Evolutionary conservation across 2,888 invertebrate genomes (phyloP).

Genomic region (Bombylius discolor): DNA sequence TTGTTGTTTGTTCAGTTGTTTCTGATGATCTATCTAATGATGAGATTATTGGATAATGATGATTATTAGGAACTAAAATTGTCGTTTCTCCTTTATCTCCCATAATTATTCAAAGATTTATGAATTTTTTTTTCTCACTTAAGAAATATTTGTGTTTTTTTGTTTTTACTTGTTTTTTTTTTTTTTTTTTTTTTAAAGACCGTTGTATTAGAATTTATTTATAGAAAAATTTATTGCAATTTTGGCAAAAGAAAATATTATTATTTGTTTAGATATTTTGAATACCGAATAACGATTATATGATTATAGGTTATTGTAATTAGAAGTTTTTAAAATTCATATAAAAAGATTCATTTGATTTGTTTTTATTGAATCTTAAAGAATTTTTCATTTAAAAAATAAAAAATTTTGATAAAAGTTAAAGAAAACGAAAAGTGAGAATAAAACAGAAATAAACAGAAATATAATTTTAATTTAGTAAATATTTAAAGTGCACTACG

Average conservation of each 20-base stretch:
- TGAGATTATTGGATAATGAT: neutral
- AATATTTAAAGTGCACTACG: neutral
- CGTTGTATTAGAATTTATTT: neutral
- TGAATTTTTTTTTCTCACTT: too few relatives aligned
- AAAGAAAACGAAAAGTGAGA: neutral
- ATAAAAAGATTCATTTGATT: too few relatives aligned
- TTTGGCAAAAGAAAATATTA: neutral
- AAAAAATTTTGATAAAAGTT: neutral
- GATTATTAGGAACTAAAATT: neutral
- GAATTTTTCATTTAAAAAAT: neutral
- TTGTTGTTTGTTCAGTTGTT: neutral
- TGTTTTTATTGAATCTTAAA: too few relatives aligned
- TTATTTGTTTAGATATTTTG: neutral
- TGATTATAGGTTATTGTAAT: too few relatives aligned
- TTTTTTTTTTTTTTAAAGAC: neutral
- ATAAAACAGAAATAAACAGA: too few relatives aligned
- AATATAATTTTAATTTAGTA: neutral
- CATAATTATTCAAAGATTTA: constrained; percentile 5
- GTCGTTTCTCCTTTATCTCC: constrained; percentile 7
- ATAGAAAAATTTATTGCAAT: neutral
- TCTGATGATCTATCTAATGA: neutral
- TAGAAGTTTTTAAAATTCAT: neutral
- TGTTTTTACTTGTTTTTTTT: too few relatives aligned
- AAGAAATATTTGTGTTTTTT: too few relatives aligned
- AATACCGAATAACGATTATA: too few relatives aligned